Percentiles rank a stretch among this genome's conserved stretches.
Conservation (phyloP, 2,888 invertebrate genomes). For the Athalia rosae region DNA sequence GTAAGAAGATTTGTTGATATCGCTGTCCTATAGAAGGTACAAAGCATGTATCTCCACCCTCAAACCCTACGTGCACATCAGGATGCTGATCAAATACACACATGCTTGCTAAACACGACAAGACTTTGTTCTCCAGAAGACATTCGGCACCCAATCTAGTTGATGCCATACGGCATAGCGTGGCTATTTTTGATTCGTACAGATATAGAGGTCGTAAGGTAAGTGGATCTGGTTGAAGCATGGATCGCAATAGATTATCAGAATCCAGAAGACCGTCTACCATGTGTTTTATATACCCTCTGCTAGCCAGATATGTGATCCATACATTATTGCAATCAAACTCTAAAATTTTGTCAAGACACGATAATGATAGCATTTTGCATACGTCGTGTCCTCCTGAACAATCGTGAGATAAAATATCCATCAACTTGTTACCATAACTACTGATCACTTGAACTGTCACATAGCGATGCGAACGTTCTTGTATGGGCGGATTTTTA, state of each 20-base stretch:
- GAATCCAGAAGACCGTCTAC: conserved; percentile 87
- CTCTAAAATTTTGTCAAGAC: conserved; percentile 86
- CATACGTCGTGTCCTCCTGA: conserved; percentile 93
- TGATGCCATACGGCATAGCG: conserved; percentile 83
- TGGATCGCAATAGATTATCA: conserved; percentile 80
- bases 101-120: conserved; percentile 81
- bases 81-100: conserved; percentile 84
- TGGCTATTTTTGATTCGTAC: conserved; percentile 91
- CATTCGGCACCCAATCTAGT: conserved; percentile 81
- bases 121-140: conserved; percentile 77
- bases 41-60: conserved; percentile 71
- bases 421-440: conserved; percentile 88
- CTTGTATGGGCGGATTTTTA: conserved; percentile 63
- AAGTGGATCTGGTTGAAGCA: conserved; percentile 81
- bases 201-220: conserved; percentile 87
- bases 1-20: conserved; percentile 89
- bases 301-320: conserved; percentile 78
- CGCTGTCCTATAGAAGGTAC: conserved; percentile 81
- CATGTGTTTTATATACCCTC: conserved; percentile 87
- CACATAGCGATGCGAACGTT: conserved; percentile 70
- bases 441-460: conserved; percentile 81
- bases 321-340: conserved; percentile 83
- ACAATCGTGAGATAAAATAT: conserved; percentile 89
- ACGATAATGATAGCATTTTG: conserved; percentile 90
- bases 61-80: conserved; percentile 75